phyloP scores from a whole-genome alignment of 1,140 invertebrate genomes.

The Manduca sexta region DNA sequence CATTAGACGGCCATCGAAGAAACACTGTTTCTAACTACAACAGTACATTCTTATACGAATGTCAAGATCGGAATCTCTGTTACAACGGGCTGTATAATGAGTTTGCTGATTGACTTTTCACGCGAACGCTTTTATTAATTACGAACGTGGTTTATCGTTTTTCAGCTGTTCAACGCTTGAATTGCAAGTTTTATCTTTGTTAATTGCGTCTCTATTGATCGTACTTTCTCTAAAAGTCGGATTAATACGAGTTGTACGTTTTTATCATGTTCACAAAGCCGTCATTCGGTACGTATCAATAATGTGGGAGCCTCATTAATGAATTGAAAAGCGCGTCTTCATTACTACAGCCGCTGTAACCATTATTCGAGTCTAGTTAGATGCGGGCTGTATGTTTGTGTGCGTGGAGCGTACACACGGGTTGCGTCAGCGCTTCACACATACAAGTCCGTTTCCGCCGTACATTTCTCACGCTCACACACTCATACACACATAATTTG shows the following conservation, averaged over 20 bases:
- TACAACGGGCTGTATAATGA: conserved; percentile 33
- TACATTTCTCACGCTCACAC: conserved; percentile 67
- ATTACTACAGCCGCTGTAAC: conserved; percentile 54
- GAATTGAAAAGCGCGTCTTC: conserved; percentile 61
- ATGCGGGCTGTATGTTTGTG: conserved; percentile 41
- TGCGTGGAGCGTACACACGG: conserved; percentile 24
- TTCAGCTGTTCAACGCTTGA: too few species aligned
- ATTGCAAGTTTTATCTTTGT: too few species aligned
- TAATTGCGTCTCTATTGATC: too few species aligned
- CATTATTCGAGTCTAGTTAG: conserved; percentile 47
- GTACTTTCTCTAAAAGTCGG: too few species aligned
- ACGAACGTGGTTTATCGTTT: conserved; percentile 6
- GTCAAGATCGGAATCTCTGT: conserved; percentile 37
- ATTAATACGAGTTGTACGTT: too few species aligned
- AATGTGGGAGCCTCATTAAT: conserved; percentile 57
- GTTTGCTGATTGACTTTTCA: conserved; percentile 32
- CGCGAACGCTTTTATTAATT: conserved; percentile 28
- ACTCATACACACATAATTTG: conserved; percentile 44
- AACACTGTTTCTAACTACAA: background rate
- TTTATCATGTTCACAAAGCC: too few species aligned
- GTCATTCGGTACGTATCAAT: conserved; percentile 34
- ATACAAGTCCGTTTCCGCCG: conserved; percentile 42
- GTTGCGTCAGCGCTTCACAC: conserved; percentile 33
- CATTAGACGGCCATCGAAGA: too few species aligned
- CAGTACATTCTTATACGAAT: conserved; percentile 47